Evolutionary conservation across 2,888 invertebrate species (phyloP), one percentile per base, ranked within the genome.

Genomic region (Tolmerus cingulatus): DNA sequence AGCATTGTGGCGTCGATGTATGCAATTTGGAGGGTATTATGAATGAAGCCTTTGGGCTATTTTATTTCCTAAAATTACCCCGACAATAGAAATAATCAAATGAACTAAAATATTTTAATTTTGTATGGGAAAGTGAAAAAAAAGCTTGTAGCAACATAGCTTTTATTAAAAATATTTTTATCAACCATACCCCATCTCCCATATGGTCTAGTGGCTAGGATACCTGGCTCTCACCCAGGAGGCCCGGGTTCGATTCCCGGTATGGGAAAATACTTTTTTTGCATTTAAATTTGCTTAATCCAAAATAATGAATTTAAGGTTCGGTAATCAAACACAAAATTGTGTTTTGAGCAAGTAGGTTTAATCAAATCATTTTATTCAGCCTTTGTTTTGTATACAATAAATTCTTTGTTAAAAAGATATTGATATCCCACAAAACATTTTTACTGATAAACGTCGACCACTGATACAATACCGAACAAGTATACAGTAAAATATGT

Each of bases 231-330:
- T 93, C 93, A 92, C 93, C 92, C 92, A 92, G 92, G 92, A 93
- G 92, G 92, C 92, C 93, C 92, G 92, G 92, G 92, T 93, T 93
- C 93, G 91, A 93, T 93, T 93, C 93, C 92, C 93, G 92, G 93
- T 96, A 96, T 96, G 96, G 96, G 96, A 96, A 81, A 19, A 1
- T 5, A 8, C 19, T 55, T 55, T 55, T n/a, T 55, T 16, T 46
- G 14, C 14, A 12, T 4, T 16, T 16, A 4, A 43, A 12, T 1
- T 43, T 12, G 0, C 12, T 2, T 12, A 43, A 12, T 2, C 12
- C 0, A 9, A 12, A 3, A 43, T 43, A 43, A 43, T 12, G 2
- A 55, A 55, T 55, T 51, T n/a, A 2, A n/a, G 19, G 5, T 55
- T 55, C 55, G 3, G 55, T n/a, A 12, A 7, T 34, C 7, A 34